Conservation (phyloP, 53 echinoderm and acorn worm species). For the Zoroaster sp. region DNA sequence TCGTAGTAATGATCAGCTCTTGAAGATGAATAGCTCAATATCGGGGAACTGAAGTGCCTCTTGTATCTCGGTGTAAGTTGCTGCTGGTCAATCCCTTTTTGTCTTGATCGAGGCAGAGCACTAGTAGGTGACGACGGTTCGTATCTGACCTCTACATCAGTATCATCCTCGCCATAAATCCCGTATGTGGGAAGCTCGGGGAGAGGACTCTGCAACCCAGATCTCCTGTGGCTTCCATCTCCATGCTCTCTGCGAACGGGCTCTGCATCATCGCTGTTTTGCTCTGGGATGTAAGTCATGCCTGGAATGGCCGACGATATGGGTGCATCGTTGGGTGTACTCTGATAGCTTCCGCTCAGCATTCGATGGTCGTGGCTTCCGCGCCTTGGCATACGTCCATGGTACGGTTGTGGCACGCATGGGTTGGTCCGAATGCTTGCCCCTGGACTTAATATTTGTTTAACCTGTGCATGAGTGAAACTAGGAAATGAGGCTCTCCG, state of each 20-base stretch:
- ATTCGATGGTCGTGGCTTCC: slow-evolving; percentile 19
- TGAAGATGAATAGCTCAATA: not conserved
- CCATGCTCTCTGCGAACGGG: not conserved
- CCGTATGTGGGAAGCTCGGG: slow-evolving; percentile 17
- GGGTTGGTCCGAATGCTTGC: not conserved
- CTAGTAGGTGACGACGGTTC: slow-evolving; percentile 35
- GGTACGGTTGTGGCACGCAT: not conserved
- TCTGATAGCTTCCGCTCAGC: not conserved
- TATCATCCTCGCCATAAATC: slow-evolving; percentile 30
- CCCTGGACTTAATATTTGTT: not conserved
- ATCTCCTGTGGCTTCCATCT: not conserved
- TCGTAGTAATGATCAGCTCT: not conserved
- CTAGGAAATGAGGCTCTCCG: slow-evolving; percentile 16
- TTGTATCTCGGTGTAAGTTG: not conserved
- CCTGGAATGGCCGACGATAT: not conserved
- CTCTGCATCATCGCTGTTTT: not conserved
- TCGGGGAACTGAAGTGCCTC: not conserved
- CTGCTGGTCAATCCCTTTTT: not conserved
- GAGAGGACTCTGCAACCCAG: not conserved
- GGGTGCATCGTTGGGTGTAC: not conserved
- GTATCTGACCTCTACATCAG: slow-evolving; percentile 18
- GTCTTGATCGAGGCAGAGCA: slow-evolving; percentile 30
- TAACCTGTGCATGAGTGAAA: not conserved
- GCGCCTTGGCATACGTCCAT: not conserved
- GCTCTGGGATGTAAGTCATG: slow-evolving; percentile 34